Base-by-base conservation (phyloP, 1,140 invertebrate genomes). In the Fopius arisanus region DNA sequence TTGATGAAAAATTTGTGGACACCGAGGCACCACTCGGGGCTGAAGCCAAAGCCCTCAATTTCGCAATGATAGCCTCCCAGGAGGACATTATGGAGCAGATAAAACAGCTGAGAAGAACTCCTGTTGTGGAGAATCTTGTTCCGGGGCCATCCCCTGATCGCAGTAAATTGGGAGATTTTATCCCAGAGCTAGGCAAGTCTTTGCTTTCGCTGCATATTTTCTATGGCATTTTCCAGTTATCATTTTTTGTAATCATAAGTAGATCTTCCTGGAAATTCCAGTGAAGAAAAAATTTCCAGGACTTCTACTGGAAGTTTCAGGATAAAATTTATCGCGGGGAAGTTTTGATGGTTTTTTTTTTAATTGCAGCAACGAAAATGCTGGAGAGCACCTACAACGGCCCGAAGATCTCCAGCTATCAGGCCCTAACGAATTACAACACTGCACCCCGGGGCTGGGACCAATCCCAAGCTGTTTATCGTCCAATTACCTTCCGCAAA, bases 381-480 rank as follows among this genome's bases (percentile, higher is more conserved):
- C 76, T 78, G 67, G 81, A 83, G 16, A 77, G 78, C 16, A 81
- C 75, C n/a, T 88, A 86, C 51, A 78, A 80, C 26, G 87, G 87
- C 7, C 86, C 87, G 23, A 88, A 86, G 72, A 78, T 88, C 6
- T 79, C 82, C 9, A 89, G 87, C 37, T 85, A 87, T 41, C 82
- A 88, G 41, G 85, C 83, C 43, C 41, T 90, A 73, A 82, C 86
- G 40, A 95, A 94, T 77, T 95, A 94, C 83, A 96, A 95, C 77
- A 94, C 93, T 0, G 93, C 93, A 28, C 93, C 94, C n/a, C 90
- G 94, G 68, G 94, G 94, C 5, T 96, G 94, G 94, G 89, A 91
- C 16, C 89, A 92, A 75, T 89, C 89, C 54, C 88, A 90, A 70
- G 88, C 90, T 14, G 90, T 90, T 73, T 94, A 94, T 84, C 88